A percentile compares a stretch with the other conserved stretches of the same genome.
phyloP scores from a whole-genome alignment of 2,797 vertebrate species.

The Clarias fuscus region DNA sequence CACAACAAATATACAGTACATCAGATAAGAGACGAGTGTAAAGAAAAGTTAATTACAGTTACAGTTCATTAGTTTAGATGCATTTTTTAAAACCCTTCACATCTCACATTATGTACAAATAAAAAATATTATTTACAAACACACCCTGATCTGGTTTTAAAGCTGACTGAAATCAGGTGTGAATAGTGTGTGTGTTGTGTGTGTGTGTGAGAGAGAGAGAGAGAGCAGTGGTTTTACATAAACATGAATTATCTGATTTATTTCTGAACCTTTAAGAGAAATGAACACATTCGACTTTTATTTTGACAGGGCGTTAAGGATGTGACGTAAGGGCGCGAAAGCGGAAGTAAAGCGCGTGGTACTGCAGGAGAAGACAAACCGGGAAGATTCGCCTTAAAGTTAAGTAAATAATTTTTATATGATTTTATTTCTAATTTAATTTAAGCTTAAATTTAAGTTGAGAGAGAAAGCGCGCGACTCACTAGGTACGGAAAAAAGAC shows the following conservation, averaged over 20 bases:
- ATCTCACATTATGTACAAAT: background rate
- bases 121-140: background rate
- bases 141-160: background rate
- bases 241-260: background rate
- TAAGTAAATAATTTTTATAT: background rate
- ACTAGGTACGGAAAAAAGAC: background rate
- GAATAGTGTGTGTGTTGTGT: background rate
- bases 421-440: background rate
- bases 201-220: too few relatives aligned
- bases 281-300: background rate
- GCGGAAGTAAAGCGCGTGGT: background rate
- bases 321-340: background rate
- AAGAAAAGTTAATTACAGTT: background rate
- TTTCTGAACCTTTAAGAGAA: background rate
- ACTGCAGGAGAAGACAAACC: background rate
- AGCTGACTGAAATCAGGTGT: background rate
- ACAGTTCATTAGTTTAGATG: background rate
- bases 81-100: background rate
- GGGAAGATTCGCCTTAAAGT: background rate
- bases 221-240: background rate
- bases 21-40: background rate
- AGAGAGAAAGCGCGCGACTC: background rate
- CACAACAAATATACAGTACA: background rate
- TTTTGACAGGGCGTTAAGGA: background rate
- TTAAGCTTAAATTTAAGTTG: background rate